Percentiles rank a stretch among this genome's conserved stretches.
phyloP scores from a whole-genome alignment of 2,888 invertebrate species.

The Teleogryllus oceanicus region DNA sequence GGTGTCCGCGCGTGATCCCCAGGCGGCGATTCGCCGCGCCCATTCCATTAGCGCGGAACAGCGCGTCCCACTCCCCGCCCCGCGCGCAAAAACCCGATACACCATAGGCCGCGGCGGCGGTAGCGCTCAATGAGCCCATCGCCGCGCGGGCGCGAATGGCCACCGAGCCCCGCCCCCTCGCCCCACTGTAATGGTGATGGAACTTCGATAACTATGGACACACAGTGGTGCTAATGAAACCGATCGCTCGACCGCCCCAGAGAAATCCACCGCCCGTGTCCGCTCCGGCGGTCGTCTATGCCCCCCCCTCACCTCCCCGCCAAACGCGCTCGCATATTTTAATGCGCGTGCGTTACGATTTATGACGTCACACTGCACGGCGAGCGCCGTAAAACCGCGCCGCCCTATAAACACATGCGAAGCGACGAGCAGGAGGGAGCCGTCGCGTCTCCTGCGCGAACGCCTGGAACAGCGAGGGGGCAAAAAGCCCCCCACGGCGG shows the following conservation, averaged over 20 bases:
- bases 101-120: background rate
- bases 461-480: no score
- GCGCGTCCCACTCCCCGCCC: background rate
- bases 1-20: background rate
- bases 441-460: no score
- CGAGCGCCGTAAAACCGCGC: background rate
- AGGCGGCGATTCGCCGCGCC: background rate
- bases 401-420: background rate
- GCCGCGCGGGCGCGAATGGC: background rate
- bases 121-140: background rate
- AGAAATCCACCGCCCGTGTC: background rate
- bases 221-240: background rate
- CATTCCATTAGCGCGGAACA: background rate
- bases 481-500: no score
- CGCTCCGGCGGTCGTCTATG: background rate
- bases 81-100: background rate
- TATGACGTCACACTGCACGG: background rate
- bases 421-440: no score
- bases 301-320: background rate
- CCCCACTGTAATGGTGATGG: constrained; percentile 3
- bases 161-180: no score
- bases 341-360: background rate
- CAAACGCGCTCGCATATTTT: background rate
- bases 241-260: background rate
- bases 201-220: constrained; percentile 18